Evolutionary conservation across 2,888 invertebrate species (phyloP).

Genomic region (Andrena chrysosceles): DNA sequence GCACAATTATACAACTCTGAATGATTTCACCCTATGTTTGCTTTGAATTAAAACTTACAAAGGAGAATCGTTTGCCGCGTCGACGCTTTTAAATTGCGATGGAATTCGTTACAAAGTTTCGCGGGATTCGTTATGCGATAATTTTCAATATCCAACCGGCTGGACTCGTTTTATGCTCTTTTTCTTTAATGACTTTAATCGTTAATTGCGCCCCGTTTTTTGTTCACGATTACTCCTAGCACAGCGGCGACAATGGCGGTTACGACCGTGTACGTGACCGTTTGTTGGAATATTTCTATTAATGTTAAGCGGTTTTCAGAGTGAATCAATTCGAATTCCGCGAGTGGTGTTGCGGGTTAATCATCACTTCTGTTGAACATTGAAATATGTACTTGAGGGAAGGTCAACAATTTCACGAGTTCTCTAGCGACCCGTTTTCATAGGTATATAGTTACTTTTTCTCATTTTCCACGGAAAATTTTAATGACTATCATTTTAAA

Average conservation of each 20-base stretch:
- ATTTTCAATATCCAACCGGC: slow-evolving; percentile 5
- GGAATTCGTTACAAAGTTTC: slow-evolving; percentile 23
- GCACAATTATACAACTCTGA: slow-evolving; percentile 10
- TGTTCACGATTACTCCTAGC: neutral
- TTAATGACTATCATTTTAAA: neutral
- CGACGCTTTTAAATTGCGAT: slow-evolving; percentile 14
- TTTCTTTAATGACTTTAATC: slow-evolving; percentile 22
- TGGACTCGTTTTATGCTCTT: slow-evolving; percentile 10
- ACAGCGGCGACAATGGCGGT: neutral
- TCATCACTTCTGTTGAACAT: too few relatives aligned
- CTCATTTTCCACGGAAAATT: neutral
- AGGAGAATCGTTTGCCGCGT: slow-evolving; percentile 5
- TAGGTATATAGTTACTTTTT: neutral
- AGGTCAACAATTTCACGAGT: neutral
- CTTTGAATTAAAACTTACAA: slow-evolving; percentile 7
- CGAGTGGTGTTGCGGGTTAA: neutral
- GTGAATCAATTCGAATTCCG: slow-evolving; percentile 5
- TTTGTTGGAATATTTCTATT: slow-evolving; percentile 7
- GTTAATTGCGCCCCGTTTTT: slow-evolving; percentile 23
- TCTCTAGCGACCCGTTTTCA: too few relatives aligned
- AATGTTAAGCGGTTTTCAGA: neutral
- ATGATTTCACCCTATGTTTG: slow-evolving; percentile 21
- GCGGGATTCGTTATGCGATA: slow-evolving; percentile 21
- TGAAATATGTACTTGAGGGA: neutral
- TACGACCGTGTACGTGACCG: neutral